Evolutionary conservation across 2,888 invertebrate genomes (phyloP).

Genomic region (Furcula furcula): DNA sequence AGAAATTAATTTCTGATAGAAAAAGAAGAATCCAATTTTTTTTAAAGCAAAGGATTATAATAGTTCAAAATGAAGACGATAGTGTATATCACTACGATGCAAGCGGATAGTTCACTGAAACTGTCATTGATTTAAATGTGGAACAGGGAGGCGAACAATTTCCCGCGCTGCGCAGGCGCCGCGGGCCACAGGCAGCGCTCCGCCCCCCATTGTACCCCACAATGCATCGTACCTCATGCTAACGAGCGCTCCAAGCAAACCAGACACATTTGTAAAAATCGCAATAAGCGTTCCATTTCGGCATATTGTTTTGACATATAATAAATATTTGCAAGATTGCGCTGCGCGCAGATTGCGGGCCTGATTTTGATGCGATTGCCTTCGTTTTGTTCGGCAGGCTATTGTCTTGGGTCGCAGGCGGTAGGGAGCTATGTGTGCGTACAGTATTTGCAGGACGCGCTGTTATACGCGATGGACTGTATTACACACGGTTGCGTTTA

Average conservation of each 20-base stretch:
- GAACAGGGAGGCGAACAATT: constrained; percentile 43
- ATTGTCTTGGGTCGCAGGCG: constrained; percentile 48
- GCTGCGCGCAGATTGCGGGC: constrained; percentile 61
- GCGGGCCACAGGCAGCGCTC: constrained; percentile 58
- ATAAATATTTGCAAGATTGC: constrained; percentile 80
- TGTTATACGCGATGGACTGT: constrained; percentile 45
- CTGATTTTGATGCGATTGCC: constrained; percentile 66
- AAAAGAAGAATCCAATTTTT: too few relatives aligned
- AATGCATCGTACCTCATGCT: constrained; percentile 77
- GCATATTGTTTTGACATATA: constrained; percentile 82
- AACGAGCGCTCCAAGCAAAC: constrained; percentile 77
- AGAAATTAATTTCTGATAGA: too few relatives aligned
- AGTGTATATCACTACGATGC: too few relatives aligned
- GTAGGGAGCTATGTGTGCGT: constrained; percentile 37
- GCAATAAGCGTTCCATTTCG: constrained; percentile 79
- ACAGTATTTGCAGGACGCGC: constrained; percentile 26
- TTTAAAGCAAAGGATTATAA: too few relatives aligned
- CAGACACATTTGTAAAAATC: constrained; percentile 80
- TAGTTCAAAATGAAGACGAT: too few relatives aligned
- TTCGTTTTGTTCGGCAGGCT: constrained; percentile 48
- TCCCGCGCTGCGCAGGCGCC: constrained; percentile 57
- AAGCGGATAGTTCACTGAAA: constrained; percentile 40
- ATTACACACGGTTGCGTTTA: constrained; percentile 75
- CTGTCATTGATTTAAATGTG: constrained; percentile 67
- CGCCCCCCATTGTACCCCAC: constrained; percentile 76